A percentile compares a stretch with the other conserved stretches of the same genome.
Conservation (phyloP, 1,140 invertebrate genomes). For the Colletes gigas region DNA sequence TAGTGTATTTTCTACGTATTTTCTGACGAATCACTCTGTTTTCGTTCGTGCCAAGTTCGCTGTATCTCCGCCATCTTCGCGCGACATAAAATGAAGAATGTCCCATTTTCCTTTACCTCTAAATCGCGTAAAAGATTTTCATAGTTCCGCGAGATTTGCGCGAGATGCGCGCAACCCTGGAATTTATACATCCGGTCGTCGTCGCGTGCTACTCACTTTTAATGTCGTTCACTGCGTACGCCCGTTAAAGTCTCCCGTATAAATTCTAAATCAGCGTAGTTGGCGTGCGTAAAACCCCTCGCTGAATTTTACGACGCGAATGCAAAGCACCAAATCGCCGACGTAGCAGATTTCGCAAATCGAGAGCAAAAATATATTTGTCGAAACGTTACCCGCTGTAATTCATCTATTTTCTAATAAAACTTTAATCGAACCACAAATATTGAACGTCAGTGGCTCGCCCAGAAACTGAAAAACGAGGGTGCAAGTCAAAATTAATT, state of each 20-base stretch:
- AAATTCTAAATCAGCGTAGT: constrained; percentile 72
- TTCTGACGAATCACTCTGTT: too few relatives aligned
- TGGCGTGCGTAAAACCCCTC: constrained; percentile 66
- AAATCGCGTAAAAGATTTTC: constrained; percentile 1
- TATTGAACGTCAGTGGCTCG: too few relatives aligned
- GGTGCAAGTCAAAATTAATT: too few relatives aligned
- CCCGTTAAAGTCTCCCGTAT: constrained; percentile 71
- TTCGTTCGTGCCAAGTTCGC: too few relatives aligned
- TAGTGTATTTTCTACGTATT: too few relatives aligned
- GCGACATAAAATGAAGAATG: too few relatives aligned
- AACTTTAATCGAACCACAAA: too few relatives aligned
- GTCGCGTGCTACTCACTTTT: constrained; percentile 52
- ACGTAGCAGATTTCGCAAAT: constrained; percentile 62
- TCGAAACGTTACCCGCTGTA: too few relatives aligned
- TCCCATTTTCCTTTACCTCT: too few relatives aligned
- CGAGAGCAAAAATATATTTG: constrained; percentile 20
- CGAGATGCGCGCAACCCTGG: constrained; percentile 12
- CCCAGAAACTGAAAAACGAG: too few relatives aligned
- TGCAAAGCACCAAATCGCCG: constrained; percentile 45
- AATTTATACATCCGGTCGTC: constrained; percentile 73
- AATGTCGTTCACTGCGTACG: constrained; percentile 59
- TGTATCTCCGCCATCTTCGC: too few relatives aligned
- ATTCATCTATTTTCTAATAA: too few relatives aligned
- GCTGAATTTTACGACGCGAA: constrained; percentile 69
- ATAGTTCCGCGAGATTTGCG: constrained; percentile 38